Evolutionary conservation across 1,140 invertebrate genomes (phyloP).

Genomic region (Monomorium pharaonis): DNA sequence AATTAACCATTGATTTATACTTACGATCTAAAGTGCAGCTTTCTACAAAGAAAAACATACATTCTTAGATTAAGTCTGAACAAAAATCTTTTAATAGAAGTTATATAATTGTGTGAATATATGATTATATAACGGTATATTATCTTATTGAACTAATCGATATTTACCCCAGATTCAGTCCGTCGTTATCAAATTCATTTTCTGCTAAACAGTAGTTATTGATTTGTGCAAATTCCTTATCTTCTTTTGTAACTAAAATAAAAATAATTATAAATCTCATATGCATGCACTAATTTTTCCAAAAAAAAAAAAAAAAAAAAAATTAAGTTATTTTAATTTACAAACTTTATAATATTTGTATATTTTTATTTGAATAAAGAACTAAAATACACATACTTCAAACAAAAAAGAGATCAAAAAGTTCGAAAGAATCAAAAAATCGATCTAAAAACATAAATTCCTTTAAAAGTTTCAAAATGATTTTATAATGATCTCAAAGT

Average conservation of each 20-base stretch:
- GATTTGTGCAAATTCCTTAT: conserved; percentile 83
- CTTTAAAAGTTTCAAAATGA: neutral
- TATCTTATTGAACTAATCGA: neutral
- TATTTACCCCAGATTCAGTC: conserved; percentile 77
- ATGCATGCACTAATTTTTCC: neutral
- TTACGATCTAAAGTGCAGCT: conserved; percentile 82
- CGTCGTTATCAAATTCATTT: conserved; percentile 83
- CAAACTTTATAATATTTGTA: neutral
- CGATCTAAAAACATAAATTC: neutral
- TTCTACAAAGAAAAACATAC: conserved; percentile 75
- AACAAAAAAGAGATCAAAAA: too few relatives aligned
- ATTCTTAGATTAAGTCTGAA: conserved; percentile 29
- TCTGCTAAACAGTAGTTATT: conserved; percentile 84
- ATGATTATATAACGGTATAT: neutral
- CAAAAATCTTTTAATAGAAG: conserved; percentile 6
- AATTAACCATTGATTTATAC: conserved; percentile 65
- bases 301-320: too few relatives aligned
- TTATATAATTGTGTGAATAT: neutral
- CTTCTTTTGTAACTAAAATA: conserved; percentile 81
- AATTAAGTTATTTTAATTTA: neutral
- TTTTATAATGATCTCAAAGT: neutral
- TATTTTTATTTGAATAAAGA: neutral
- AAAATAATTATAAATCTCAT: neutral
- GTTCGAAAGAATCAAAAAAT: neutral
- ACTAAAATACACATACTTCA: neutral